Base-by-base conservation (phyloP, 2,797 vertebrate genomes). In the Gymnoscopelus microlampas region DNA sequence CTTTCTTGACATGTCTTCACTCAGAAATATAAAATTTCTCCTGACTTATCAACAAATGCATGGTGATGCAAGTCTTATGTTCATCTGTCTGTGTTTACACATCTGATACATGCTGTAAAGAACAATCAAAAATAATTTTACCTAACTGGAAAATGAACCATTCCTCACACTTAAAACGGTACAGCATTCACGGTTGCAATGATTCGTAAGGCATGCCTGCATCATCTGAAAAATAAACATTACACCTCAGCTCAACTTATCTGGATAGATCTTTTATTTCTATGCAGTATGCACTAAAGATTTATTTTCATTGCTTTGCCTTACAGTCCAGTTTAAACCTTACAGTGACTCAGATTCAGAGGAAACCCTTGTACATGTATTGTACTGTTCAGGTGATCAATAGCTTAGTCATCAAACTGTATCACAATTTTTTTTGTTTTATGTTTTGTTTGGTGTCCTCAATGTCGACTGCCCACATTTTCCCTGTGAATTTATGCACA, bases 391-490 rank as follows among this genome's bases (percentile, higher is more conserved):
- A 68, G 54, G 71, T 84, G 68, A 78, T 55, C 74, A 63, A 39
- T 63, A 66, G 82, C 73, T 76, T 53, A 87, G 71, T 66, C 67
- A 70, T 79, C 51, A 76, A 78, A 60, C 57, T 65, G 48, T 73
- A 54, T 71, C 71, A 76, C 29, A 14, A 79, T 70, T 64, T 76
- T 56, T 67, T 68, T 70, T 64, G 49, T 51, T 76, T 56, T 67
- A 64, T 53, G 4, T 11, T 13, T 24, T 54, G 63, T 58, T 49
- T 49, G 19, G 70, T 76, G 66, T 84, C 77, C 74, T 68, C 80
- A 66, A 80, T 63, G 81, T 87, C 80, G 50, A 58, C 66, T 76
- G 80, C 84, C 82, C 73, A 82, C 63, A 73, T 77, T 60, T 75
- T 57, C 79, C 54, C 68, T 70, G 70, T 89, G 75, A 82, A 68